Conservation (phyloP, 2,888 invertebrate species). For the Pammene aurita region DNA sequence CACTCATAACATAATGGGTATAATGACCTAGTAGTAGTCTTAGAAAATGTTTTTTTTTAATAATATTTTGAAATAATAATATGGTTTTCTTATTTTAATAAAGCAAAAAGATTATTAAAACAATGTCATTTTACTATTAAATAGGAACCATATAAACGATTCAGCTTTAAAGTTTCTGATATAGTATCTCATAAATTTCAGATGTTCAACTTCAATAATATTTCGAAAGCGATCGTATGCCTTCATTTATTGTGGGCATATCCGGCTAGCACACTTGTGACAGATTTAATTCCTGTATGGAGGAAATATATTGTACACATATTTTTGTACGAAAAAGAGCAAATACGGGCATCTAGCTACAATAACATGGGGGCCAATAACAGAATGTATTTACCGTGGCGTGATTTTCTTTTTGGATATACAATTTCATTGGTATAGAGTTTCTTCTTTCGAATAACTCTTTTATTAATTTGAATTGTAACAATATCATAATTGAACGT, state of each 20-base stretch:
- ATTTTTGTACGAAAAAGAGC: slow-evolving; percentile 27
- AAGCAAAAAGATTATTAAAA: too few relatives aligned
- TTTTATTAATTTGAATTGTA: not conserved
- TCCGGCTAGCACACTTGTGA: slow-evolving; percentile 24
- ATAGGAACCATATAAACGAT: not conserved
- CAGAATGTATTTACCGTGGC: not conserved
- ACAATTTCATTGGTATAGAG: slow-evolving; percentile 5
- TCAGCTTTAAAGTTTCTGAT: slow-evolving; percentile 7
- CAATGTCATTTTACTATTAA: not conserved
- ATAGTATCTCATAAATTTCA: slow-evolving; percentile 11
- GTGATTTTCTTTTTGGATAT: slow-evolving; percentile 15
- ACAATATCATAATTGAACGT: not conserved
- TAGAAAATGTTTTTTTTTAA: too few relatives aligned
- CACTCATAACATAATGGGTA: too few relatives aligned
- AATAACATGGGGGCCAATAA: not conserved
- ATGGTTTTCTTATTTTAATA: too few relatives aligned
- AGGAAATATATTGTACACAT: slow-evolving; percentile 30
- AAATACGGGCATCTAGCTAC: slow-evolving; percentile 8
- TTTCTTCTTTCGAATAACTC: not conserved
- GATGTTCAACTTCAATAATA: slow-evolving; percentile 32
- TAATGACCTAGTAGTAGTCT: too few relatives aligned
- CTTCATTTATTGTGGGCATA: slow-evolving; percentile 15
- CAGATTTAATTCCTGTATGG: slow-evolving; percentile 33
- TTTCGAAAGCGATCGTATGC: slow-evolving; percentile 16
- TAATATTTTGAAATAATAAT: too few relatives aligned